Conservation (phyloP, 2,797 vertebrate genomes). For the Coracias cyanogaster region DNA sequence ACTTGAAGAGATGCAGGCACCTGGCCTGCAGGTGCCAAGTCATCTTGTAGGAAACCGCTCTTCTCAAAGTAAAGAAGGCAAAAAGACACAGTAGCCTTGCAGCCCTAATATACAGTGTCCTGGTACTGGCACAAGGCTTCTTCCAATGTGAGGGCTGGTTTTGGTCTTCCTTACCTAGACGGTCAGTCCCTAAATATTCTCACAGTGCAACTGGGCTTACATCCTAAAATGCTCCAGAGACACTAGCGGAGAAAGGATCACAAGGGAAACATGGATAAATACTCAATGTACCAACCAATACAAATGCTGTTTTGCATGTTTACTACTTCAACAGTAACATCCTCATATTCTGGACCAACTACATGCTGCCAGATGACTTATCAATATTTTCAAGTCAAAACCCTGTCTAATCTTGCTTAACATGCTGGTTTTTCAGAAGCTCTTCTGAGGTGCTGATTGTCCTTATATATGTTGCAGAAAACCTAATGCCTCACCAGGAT, state of each 20-base stretch:
- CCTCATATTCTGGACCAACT: neutral
- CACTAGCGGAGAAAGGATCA: neutral
- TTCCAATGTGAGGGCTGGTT: neutral
- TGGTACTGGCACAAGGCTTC: neutral
- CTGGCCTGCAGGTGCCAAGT: neutral
- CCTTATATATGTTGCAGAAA: neutral
- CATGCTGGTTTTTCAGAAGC: neutral
- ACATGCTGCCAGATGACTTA: neutral
- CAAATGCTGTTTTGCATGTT: neutral
- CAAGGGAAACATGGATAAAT: neutral
- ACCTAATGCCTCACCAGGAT: neutral
- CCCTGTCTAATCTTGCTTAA: neutral
- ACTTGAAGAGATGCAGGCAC: neutral
- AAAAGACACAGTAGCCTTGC: neutral
- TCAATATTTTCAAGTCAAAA: neutral
- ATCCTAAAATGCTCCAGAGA: neutral
- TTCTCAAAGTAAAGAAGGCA: neutral
- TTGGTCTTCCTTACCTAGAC: neutral
- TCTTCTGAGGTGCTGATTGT: neutral
- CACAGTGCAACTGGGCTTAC: neutral
- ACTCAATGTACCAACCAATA: fast-evolving
- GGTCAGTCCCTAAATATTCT: neutral
- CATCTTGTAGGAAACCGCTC: neutral
- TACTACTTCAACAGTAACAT: neutral
- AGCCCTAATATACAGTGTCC: neutral